Base-by-base conservation (phyloP, 1,140 invertebrate species). In the Hyles vespertilio region DNA sequence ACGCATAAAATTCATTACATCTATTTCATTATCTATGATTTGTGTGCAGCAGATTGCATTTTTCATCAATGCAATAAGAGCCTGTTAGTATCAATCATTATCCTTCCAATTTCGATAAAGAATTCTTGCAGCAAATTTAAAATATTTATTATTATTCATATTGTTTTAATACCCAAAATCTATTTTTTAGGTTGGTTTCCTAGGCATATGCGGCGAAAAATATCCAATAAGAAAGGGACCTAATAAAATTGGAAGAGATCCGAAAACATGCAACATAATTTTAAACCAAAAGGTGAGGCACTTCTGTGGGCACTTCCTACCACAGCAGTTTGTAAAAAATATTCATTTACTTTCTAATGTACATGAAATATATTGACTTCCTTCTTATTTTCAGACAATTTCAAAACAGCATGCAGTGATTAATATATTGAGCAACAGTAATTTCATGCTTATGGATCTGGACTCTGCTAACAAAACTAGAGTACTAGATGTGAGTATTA, bases 351-450 rank as follows among this genome's bases (percentile, higher is more conserved):
- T 50, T 22, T 3, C n/a, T 11, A 22, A 22, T 12, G 4, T 50
- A 22, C 9, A 3, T 12, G 48, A 11, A 50, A 3, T 48, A 48
- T 11, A 48, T 10, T 11, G 0, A 48, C n/a, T 34, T 55, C 10
- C 47, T 65, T 60, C 46, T 65, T 70, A 59, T 50, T 73, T 81
- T 51, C 63, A 88, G 85, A 83, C 84, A 33, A 70, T 88, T 67
- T 87, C 85, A 47, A 76, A 82, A 40, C 83, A 88, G 61, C 85
- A 87, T 81, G 85, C 85, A 32, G 82, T 88, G 11, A 79, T 88
- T 56, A 87, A 86, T 63, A 67, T 87, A 50, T 66, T 86, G 53
- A 84, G 72, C 56, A 65, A 66, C 5, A 70, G 59, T 45, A 70
- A 81, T 8, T 81, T 65, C 51, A 86, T 84, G 78, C 56, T 88